phyloP scores from a whole-genome alignment of 1,140 invertebrate species.

The Drosophila pseudoananassae region DNA sequence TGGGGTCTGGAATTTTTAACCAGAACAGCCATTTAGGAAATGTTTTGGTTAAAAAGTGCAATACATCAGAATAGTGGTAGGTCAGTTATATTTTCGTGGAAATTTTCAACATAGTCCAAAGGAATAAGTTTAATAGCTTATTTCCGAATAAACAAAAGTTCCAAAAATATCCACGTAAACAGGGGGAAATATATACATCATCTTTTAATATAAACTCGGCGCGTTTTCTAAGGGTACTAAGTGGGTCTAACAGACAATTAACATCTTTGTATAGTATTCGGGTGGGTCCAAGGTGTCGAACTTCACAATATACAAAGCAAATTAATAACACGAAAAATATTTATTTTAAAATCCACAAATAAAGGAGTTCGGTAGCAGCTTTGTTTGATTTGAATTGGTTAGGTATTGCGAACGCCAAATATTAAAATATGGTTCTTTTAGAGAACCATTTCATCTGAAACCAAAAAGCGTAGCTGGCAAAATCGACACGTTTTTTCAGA shows the following conservation, averaged over 20 bases:
- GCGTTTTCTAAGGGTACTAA: slow-evolving; percentile 22
- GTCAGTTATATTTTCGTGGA: slow-evolving; percentile 4
- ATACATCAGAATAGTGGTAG: slow-evolving; percentile 5
- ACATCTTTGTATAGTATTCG: slow-evolving; percentile 36
- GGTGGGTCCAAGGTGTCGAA: slow-evolving; percentile 57
- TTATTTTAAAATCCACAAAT: slow-evolving; percentile 29
- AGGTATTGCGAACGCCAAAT: slow-evolving; percentile 38
- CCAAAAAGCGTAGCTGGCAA: slow-evolving; percentile 12
- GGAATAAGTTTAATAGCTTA: not conserved
- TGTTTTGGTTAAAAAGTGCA: not conserved
- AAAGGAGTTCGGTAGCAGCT: slow-evolving; percentile 40
- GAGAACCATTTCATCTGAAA: not conserved
- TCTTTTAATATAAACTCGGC: slow-evolving; percentile 14
- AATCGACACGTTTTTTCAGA: slow-evolving; percentile 27
- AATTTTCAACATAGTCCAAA: not conserved
- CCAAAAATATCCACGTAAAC: slow-evolving; percentile 3
- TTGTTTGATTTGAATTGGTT: slow-evolving; percentile 31
- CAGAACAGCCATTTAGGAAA: not conserved
- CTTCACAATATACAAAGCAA: slow-evolving; percentile 50
- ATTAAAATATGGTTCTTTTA: slow-evolving; percentile 37
- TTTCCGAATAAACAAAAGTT: not conserved
- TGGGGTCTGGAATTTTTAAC: not conserved
- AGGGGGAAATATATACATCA: slow-evolving; percentile 33
- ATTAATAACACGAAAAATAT: slow-evolving; percentile 50
- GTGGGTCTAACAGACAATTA: slow-evolving; percentile 53